These are phyloP conservation scores for Brachystomella parvula DNA, from an alignment of 1,140 invertebrate species.

Conservation along the genomic window DNA sequence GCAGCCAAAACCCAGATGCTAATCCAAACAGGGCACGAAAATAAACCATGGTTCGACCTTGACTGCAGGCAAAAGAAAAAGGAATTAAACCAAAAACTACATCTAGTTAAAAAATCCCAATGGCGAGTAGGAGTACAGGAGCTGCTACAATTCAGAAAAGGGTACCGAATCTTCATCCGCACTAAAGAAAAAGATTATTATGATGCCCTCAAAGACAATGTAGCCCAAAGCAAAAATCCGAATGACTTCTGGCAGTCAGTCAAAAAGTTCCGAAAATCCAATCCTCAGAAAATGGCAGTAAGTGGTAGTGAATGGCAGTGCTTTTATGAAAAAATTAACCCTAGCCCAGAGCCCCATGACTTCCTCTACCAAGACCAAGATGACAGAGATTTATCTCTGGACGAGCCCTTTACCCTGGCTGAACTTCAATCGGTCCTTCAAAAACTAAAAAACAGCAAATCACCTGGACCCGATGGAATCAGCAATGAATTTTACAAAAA, in stretches of 20 bases:
- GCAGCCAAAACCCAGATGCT: neutral
- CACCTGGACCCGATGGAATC: constrained; percentile 40
- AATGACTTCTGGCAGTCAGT: neutral
- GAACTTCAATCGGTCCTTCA: constrained; percentile 3
- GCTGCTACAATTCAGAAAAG: neutral
- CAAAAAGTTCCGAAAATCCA: neutral
- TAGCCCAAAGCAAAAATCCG: neutral
- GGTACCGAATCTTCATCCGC: neutral
- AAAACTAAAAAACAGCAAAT: constrained; percentile 32
- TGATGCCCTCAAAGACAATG: neutral
- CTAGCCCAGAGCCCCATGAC: neutral
- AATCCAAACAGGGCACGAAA: neutral
- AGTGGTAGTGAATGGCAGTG: neutral
- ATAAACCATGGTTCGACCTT: neutral
- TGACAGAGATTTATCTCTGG: neutral
- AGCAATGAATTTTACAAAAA: constrained; percentile 40
- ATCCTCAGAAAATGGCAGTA: neutral
- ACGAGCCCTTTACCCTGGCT: neutral
- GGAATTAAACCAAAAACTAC: neutral
- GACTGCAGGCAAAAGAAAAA: neutral
- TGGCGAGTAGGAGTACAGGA: too few species aligned
- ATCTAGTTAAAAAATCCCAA: neutral
- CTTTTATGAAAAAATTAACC: neutral
- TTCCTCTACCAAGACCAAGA: neutral
- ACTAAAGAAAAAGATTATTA: neutral